These are phyloP conservation scores for Campoletis raptor DNA, from an alignment of 2,888 invertebrate species.

Conservation along the genomic window DNA sequence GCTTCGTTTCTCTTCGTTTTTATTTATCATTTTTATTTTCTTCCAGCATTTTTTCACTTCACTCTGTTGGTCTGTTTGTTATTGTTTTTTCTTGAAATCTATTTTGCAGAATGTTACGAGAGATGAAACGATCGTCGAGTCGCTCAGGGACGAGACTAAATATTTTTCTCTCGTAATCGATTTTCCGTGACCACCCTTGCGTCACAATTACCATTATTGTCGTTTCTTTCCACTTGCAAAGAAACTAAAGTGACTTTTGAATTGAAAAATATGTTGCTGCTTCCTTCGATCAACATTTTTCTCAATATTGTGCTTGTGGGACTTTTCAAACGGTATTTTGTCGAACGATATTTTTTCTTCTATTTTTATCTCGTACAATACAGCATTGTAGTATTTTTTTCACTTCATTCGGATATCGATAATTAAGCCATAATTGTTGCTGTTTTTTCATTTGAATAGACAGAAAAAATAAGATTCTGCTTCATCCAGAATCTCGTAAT, in stretches of 20 bases:
- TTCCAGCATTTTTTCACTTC: neutral
- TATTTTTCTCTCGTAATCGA: constrained; percentile 42
- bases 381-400: neutral
- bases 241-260: neutral
- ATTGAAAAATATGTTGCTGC: neutral
- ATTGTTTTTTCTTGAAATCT: constrained; percentile 41
- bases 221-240: neutral
- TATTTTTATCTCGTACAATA: neutral
- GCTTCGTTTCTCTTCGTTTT: constrained; percentile 6
- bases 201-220: constrained; percentile 18
- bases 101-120: constrained; percentile 41
- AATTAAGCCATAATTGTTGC: neutral
- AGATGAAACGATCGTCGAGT: constrained; percentile 26
- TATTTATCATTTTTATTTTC: neutral
- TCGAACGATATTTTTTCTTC: neutral
- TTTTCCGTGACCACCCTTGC: constrained; percentile 4
- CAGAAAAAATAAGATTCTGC: neutral
- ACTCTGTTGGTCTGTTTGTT: constrained; percentile 32
- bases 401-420: neutral
- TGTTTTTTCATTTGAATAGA: neutral
- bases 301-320: neutral
- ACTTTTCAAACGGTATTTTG: neutral
- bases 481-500: neutral
- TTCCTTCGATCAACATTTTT: neutral
- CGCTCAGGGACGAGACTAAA: constrained; percentile 8